Conservation (phyloP, 2,113 vertebrate genomes). For the Podilymbus podiceps region DNA sequence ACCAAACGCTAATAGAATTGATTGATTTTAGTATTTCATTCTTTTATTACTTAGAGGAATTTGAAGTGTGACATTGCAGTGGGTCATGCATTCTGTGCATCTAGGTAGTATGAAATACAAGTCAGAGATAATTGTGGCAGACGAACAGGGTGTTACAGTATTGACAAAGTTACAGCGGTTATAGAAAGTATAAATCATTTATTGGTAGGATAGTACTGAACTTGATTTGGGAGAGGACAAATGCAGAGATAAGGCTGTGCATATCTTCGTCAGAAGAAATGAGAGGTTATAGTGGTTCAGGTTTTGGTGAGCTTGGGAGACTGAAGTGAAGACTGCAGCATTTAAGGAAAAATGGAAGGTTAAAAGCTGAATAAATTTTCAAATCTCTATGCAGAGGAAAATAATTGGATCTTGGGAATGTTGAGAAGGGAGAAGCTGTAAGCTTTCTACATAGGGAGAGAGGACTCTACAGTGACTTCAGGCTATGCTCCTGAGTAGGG, state of each 20-base stretch:
- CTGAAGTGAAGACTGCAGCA: background rate
- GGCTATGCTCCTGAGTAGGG: background rate
- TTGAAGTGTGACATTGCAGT: background rate
- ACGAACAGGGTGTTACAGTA: background rate
- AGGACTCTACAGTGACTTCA: background rate
- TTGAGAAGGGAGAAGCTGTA: background rate
- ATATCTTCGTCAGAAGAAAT: background rate
- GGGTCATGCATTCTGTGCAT: background rate
- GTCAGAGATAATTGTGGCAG: background rate
- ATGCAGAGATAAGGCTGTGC: background rate
- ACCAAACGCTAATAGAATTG: background rate
- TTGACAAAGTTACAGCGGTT: background rate
- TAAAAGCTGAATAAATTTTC: background rate
- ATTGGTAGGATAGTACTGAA: background rate
- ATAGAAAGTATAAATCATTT: background rate
- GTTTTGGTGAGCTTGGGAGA: background rate
- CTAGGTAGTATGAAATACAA: background rate
- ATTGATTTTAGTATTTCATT: too few species aligned
- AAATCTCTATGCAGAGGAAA: background rate
- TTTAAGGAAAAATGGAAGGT: background rate
- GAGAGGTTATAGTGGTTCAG: background rate
- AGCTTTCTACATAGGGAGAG: background rate
- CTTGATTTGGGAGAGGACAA: background rate
- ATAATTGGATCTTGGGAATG: background rate
- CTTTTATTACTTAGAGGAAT: background rate